Percentiles rank a stretch among this genome's conserved stretches.
phyloP scores from a whole-genome alignment of 2,797 vertebrate species.

The Pipistrellus nathusii region DNA sequence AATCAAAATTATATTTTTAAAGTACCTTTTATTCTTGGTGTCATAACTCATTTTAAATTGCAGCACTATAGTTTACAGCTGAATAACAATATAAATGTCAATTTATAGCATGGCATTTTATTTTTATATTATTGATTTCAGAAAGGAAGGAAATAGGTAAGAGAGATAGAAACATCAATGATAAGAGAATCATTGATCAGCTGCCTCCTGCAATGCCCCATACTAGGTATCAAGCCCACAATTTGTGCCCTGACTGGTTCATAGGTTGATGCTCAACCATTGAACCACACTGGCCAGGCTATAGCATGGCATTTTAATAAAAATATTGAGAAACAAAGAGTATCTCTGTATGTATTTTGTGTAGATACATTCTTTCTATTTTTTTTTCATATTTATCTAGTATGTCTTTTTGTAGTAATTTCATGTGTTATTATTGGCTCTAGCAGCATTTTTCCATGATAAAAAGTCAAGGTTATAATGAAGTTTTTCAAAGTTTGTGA shows the following conservation, averaged over 20 bases:
- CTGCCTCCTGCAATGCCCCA: no score
- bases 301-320: slow-evolving; percentile 49
- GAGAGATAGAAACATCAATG: no score
- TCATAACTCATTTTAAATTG: slow-evolving; percentile 49
- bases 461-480: slow-evolving; percentile 11
- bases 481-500: slow-evolving; percentile 55
- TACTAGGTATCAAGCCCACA: no score
- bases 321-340: not conserved
- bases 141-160: no score
- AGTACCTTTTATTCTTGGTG: slow-evolving; percentile 47
- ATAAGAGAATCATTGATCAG: no score
- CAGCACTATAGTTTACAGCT: slow-evolving; percentile 45
- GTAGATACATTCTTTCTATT: not conserved
- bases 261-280: no score
- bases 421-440: not conserved
- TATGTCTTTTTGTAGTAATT: slow-evolving; percentile 39
- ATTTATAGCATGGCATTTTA: slow-evolving; percentile 37
- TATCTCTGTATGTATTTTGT: not conserved
- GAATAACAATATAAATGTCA: not conserved
- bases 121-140: no score
- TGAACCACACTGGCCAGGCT: not conserved
- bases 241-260: no score
- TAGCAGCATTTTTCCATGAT: not conserved
- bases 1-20: slow-evolving; percentile 49
- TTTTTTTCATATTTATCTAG: slow-evolving; percentile 58